Conservation (phyloP, 2,888 invertebrate species). For the Gymnosoma rotundatum region DNA sequence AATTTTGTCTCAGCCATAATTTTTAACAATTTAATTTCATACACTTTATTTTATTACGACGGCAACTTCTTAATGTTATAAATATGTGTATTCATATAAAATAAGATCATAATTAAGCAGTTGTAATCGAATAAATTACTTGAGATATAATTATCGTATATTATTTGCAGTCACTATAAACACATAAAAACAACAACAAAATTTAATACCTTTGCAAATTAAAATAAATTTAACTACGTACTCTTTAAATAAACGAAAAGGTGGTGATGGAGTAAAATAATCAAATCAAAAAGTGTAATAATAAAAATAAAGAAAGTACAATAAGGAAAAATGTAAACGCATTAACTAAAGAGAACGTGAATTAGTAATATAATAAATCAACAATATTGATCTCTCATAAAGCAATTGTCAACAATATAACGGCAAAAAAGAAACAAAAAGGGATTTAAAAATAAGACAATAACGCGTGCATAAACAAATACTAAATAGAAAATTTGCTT, state of each 20-base stretch:
- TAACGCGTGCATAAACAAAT: slow-evolving; percentile 40
- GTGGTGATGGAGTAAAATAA: neutral
- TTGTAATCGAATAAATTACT: slow-evolving; percentile 28
- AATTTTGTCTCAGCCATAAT: slow-evolving; percentile 14
- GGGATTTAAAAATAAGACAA: slow-evolving; percentile 31
- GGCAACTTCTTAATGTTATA: slow-evolving; percentile 38
- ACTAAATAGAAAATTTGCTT: neutral
- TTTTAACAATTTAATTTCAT: slow-evolving; percentile 50
- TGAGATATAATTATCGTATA: slow-evolving; percentile 29
- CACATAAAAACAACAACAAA: slow-evolving; percentile 5
- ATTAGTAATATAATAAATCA: slow-evolving; percentile 16
- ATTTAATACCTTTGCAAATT: neutral
- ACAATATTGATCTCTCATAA: slow-evolving; percentile 51
- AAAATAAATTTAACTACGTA: neutral
- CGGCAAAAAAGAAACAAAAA: slow-evolving; percentile 21
- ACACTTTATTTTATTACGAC: slow-evolving; percentile 41
- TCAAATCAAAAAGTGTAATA: slow-evolving; percentile 28
- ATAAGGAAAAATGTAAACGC: neutral
- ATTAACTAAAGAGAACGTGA: slow-evolving; percentile 1
- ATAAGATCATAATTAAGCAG: slow-evolving; percentile 45
- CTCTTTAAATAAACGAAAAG: neutral
- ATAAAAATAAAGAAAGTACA: neutral
- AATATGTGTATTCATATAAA: slow-evolving; percentile 47
- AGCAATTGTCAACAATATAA: slow-evolving; percentile 49
- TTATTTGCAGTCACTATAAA: slow-evolving; percentile 45